These are phyloP conservation scores for Argya squamiceps DNA, from an alignment of 2,797 vertebrate species.

Conservation along the genomic window DNA sequence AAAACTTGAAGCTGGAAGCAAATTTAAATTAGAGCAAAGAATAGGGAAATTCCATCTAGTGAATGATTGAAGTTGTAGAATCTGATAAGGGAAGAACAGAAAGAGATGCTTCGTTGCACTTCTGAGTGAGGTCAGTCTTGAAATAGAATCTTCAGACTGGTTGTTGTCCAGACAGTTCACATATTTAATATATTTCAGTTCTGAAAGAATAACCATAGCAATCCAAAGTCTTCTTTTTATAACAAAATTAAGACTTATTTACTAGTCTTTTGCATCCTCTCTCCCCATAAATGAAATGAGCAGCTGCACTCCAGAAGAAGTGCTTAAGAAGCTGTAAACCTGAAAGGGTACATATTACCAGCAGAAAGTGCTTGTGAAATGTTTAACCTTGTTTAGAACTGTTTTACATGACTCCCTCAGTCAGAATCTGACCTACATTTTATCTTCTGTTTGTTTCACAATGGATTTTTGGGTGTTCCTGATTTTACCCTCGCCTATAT, in stretches of 20 bases:
- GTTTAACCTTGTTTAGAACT: neutral
- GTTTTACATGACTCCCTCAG: neutral
- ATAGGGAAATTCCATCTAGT: neutral
- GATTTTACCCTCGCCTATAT: neutral
- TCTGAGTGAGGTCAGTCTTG: neutral
- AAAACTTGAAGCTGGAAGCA: neutral
- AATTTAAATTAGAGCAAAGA: neutral
- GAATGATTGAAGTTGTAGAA: neutral
- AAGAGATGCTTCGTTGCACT: neutral
- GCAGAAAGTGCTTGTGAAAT: conserved; percentile 27
- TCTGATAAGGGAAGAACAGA: neutral
- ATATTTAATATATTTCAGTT: neutral
- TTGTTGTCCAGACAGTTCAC: neutral
- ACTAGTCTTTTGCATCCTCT: neutral
- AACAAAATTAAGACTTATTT: neutral
- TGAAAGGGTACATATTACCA: neutral
- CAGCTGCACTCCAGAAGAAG: neutral
- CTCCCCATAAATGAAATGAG: neutral
- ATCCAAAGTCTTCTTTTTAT: neutral
- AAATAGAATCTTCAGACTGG: neutral
- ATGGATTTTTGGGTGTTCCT: neutral
- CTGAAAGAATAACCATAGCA: neutral
- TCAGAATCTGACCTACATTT: conserved; percentile 36
- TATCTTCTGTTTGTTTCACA: conserved; percentile 32
- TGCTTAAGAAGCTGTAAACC: neutral